Conservation (phyloP, 2,797 vertebrate species). For the Leptodactylus fallax region DNA sequence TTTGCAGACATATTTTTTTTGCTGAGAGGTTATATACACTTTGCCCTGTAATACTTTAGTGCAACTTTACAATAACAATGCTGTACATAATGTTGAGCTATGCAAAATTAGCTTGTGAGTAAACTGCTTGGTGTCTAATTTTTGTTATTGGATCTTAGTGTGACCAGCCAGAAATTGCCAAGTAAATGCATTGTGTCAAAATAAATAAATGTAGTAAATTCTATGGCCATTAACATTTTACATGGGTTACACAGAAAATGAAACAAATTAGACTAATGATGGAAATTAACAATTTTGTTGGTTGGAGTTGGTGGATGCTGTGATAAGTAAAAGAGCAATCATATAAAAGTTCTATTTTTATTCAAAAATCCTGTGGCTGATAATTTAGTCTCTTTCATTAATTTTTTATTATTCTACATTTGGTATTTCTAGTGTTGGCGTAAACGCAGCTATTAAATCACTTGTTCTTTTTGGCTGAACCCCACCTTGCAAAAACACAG, state of each 20-base stretch:
- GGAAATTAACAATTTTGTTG: not conserved
- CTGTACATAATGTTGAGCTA: not conserved
- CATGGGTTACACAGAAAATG: conserved; percentile 19
- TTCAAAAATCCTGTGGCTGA: not conserved
- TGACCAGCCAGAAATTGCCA: conserved; percentile 17
- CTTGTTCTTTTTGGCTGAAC: not conserved
- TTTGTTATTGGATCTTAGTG: not conserved
- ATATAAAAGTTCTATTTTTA: conserved; percentile 14
- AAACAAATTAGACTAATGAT: conserved; percentile 26
- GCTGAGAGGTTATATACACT: conserved; percentile 24
- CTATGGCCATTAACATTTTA: not conserved
- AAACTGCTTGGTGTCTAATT: conserved; percentile 3
- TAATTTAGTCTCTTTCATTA: conserved; percentile 5
- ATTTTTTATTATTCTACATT: conserved; percentile 25
- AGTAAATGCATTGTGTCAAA: conserved; percentile 7
- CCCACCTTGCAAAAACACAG: no score
- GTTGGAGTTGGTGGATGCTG: not conserved
- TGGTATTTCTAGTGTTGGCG: conserved; percentile 4
- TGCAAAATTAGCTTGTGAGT: not conserved
- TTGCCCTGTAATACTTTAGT: not conserved
- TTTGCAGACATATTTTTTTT: conserved; percentile 4
- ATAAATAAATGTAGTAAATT: conserved; percentile 21
- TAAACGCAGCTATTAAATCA: conserved; percentile 18
- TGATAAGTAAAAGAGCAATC: conserved; percentile 33
- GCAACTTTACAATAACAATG: not conserved